Percentiles rank a stretch among this genome's conserved stretches.
Conservation (phyloP, 1,140 invertebrate species). For the Ostrea edulis region DNA sequence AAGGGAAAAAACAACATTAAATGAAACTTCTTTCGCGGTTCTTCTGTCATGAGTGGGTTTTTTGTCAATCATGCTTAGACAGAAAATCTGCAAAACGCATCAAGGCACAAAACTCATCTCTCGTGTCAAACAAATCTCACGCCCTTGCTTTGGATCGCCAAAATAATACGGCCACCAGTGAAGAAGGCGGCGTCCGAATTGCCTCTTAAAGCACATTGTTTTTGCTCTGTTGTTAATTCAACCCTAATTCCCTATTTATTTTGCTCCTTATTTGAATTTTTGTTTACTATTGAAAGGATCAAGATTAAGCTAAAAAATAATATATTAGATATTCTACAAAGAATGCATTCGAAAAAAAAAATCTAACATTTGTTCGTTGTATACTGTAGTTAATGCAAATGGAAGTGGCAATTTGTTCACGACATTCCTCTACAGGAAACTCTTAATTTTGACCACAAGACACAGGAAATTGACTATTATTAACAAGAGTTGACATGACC, state of each 20-base stretch:
- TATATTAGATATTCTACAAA: not conserved
- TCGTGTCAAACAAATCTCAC: conserved; percentile 38
- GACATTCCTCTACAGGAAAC: conserved; percentile 33
- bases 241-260: not conserved
- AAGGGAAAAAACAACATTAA: not conserved
- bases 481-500: conserved; percentile 44
- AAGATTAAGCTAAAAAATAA: not conserved
- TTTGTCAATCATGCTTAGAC: conserved; percentile 36
- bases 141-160: conserved; percentile 35
- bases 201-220: not conserved
- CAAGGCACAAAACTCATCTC: not conserved
- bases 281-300: not conserved
- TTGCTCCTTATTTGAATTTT: not conserved
- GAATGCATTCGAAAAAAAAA: not conserved
- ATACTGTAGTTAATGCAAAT: not conserved
- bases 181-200: not conserved
- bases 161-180: conserved; percentile 27
- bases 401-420: conserved; percentile 22
- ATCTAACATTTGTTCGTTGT: not conserved
- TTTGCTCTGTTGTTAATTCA: not conserved
- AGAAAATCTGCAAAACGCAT: conserved; percentile 24
- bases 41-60: not conserved
- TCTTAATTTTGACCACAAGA: conserved; percentile 40
- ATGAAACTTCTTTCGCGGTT: not conserved
- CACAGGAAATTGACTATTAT: conserved; percentile 44